Base-by-base conservation (phyloP, 2,797 vertebrate genomes). In the Labroides dimidiatus region DNA sequence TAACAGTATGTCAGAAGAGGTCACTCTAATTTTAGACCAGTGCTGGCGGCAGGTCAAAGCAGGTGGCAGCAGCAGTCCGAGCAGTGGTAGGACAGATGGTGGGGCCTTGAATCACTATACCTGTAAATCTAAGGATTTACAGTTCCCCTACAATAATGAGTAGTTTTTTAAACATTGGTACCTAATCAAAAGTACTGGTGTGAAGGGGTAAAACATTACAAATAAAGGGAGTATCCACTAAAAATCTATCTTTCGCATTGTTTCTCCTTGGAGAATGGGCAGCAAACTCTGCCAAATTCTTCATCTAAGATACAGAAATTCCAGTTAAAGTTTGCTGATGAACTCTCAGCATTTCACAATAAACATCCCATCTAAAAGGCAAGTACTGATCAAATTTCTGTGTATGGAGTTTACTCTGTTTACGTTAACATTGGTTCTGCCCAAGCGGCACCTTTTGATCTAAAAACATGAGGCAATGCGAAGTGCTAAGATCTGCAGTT, bases 51-150 rank as follows among this genome's bases (percentile, higher is more conserved):
- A 66, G 57, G 89, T 90, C 84, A 92, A 90, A 92, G 80, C 81
- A 78, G 82, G 77, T 60, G 81, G 53, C 69, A 72, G 86, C 66
- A 59, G 58, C 10, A 87, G 75, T 60, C 60, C 55, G 44, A 74
- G 75, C 69, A 69, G 81, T 84, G 86, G 78, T 83, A 91, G 80
- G 80, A 84, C 81, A 78, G 61, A 82, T 72, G 30, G 69, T 58
- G 41, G 56, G 42, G 51, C 70, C 79, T 70, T 51, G 63, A 64
- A 61, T 64, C 66, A 45, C 68, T 84, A 85, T 85, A 92, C 89
- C 89, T 93, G 91, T 90, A 87, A 92, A 92, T 91, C 75, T 91
- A 88, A 93, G 93, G 89, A 93, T 84, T 94, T 92, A 78, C 85
- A 85, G 19, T 91, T 94, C 65, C 57, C 91, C 71, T 90, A 43